Evolutionary conservation across 2,888 invertebrate genomes (phyloP), one percentile per base, ranked within the genome.

Genomic region (Drosophila sordidapex): DNA sequence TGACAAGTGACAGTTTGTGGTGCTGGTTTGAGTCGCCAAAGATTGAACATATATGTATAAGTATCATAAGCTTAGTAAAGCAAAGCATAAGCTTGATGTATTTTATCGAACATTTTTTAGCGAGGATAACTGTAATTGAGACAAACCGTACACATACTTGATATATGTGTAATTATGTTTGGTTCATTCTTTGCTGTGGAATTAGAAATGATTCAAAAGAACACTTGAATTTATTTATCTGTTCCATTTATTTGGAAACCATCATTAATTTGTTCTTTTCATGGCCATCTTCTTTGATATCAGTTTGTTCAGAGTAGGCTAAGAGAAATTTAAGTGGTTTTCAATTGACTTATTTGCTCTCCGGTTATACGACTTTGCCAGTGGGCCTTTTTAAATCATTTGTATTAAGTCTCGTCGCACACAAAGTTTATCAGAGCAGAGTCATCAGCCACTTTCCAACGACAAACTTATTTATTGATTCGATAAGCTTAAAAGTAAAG

Each of bases 261-360:
- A 38, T 64, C 70, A 70, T 81, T 79, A 69, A 73, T 76, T 80
- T 80, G 69, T 76, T 64, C 73, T 58, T 69, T 72, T 51, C 62
- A 31, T 46, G 11, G 52, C 31, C 31, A 63, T 54, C 70, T 64
- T 51, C 62, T 81, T 74, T 81, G 69, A 76, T 66, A 79, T 66
- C 71, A 62, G 56, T 43, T 49, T 46, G 59, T 57, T 70, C 18
- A 38, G 43, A 57, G 40, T 46, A 10, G 5, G 10, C 11, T 62
- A 62, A 66, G 67, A 65, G 61, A 64, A 79, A 79, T 74, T 75
- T 78, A 87, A 89, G 85, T 81, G 85, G 64, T 79, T 76, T 71
- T 70, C 73, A 78, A 89, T 82, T 82, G 84, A 82, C 74, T 86
- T 86, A 87, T 77, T 82, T 76, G 63, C 70, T 65, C 63, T 74